phyloP scores from a whole-genome alignment of 2,113 vertebrate species.

The Deroptyus accipitrinus region DNA sequence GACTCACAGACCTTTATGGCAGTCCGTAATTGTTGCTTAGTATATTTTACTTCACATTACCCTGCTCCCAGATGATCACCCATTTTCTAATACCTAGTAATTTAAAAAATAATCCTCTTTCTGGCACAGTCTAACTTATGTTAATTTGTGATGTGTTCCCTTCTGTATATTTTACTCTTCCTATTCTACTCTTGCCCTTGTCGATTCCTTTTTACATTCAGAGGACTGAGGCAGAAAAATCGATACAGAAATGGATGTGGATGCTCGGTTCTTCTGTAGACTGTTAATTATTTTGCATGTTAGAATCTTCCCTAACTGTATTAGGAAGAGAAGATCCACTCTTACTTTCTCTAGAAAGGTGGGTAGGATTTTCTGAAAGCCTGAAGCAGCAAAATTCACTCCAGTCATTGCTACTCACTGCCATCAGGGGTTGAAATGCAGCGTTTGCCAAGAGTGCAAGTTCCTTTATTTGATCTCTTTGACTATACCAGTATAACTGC shows the following conservation, averaged over 20 bases:
- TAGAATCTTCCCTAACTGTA: neutral
- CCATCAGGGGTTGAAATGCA: constrained; percentile 35
- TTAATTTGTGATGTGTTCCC: neutral
- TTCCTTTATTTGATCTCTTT: constrained; percentile 34
- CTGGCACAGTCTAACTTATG: neutral
- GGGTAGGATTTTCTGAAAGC: neutral
- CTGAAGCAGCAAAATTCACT: neutral
- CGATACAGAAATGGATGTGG: neutral
- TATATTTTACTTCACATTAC: neutral
- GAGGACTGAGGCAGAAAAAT: neutral
- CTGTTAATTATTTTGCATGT: neutral
- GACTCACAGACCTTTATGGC: neutral
- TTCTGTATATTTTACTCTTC: neutral
- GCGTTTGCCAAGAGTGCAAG: constrained; percentile 30
- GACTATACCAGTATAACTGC: constrained; percentile 44
- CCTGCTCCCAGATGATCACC: neutral
- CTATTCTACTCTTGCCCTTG: neutral
- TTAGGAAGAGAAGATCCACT: neutral
- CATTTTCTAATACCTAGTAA: neutral
- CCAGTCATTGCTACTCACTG: neutral
- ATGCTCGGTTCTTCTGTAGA: neutral
- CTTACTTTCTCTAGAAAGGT: neutral
- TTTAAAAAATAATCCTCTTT: neutral
- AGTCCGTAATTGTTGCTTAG: neutral
- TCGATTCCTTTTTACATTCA: neutral